Evolutionary conservation across 2,797 vertebrate genomes (phyloP).

Genomic region (Eulemur rubriventer): DNA sequence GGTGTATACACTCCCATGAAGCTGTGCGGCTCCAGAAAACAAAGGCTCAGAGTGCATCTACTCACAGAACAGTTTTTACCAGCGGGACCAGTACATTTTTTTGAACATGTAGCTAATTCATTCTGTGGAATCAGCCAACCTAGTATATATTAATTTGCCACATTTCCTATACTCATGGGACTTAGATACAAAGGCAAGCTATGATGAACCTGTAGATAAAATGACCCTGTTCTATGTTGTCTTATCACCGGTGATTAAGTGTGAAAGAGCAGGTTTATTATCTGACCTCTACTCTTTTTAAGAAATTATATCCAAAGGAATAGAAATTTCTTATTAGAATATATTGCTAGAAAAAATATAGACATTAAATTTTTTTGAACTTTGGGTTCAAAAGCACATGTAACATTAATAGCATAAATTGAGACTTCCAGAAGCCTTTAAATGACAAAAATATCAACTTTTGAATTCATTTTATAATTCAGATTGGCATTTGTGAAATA

Average conservation of each 20-base stretch:
- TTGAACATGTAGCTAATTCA: neutral
- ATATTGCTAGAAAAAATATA: neutral
- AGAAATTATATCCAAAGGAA: constrained; percentile 19
- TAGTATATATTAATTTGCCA: constrained; percentile 43
- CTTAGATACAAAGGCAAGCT: constrained; percentile 36
- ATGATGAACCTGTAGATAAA: constrained; percentile 25
- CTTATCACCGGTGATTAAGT: constrained; percentile 10
- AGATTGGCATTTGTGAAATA: neutral
- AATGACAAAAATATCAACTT: neutral
- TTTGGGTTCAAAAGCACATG: neutral
- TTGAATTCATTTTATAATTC: neutral
- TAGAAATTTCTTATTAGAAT: neutral
- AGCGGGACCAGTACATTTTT: neutral
- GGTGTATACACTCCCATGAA: neutral
- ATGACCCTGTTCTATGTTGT: neutral
- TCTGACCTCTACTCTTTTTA: neutral
- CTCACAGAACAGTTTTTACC: neutral
- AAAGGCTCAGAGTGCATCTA: neutral
- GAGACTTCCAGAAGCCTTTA: neutral
- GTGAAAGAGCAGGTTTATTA: neutral
- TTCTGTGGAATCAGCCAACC: constrained; percentile 29
- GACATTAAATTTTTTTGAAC: neutral
- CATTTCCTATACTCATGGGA: neutral
- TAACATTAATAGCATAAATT: neutral
- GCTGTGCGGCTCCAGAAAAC: neutral